These are phyloP conservation scores for Aurelia sp. DNA, from an alignment of 30 jellyfish, hydroid and myxozoan genomes.

Conservation along the genomic window DNA sequence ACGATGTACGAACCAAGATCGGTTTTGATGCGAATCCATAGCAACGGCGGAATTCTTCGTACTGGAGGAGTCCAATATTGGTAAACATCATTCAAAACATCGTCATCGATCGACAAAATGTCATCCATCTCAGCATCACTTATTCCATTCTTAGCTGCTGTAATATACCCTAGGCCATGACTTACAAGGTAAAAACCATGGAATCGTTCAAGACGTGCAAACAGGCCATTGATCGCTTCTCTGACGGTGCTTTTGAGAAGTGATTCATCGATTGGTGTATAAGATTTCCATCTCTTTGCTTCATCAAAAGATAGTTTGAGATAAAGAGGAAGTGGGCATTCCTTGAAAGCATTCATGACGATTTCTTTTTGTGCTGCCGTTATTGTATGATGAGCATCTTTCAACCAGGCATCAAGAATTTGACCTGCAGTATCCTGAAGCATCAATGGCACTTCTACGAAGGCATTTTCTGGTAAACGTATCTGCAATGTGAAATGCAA, in stretches of 20 bases:
- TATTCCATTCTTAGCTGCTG: constrained; percentile 86
- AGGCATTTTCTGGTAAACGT: constrained; percentile 33
- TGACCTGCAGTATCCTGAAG: constrained; percentile 67
- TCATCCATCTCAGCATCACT: constrained; percentile 91
- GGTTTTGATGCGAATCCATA: constrained; percentile 83
- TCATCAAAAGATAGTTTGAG: constrained; percentile 82
- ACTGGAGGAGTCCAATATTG: constrained; percentile 98
- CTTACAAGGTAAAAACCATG: constrained; percentile 81
- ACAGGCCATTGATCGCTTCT: constrained; percentile 73
- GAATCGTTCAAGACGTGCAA: constrained; percentile 76
- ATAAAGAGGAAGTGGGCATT: constrained; percentile 81
- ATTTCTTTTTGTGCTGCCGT: constrained; percentile 58
- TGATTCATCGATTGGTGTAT: constrained; percentile 40
- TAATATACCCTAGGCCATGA: constrained; percentile 82
- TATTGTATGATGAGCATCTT: constrained; percentile 46
- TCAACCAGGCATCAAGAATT: constrained; percentile 85
- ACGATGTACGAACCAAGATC: constrained; percentile 91
- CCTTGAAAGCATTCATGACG: constrained; percentile 58
- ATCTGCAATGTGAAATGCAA: too few species aligned
- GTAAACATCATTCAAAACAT: constrained; percentile 86
- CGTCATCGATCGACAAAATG: constrained; percentile 85
- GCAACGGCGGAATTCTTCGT: constrained; percentile 85
- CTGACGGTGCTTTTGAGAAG: constrained; percentile 58
- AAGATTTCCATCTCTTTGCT: constrained; percentile 88
- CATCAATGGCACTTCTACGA: constrained; percentile 77